Base-by-base conservation (phyloP, 1,140 invertebrate genomes). In the Fopius arisanus region DNA sequence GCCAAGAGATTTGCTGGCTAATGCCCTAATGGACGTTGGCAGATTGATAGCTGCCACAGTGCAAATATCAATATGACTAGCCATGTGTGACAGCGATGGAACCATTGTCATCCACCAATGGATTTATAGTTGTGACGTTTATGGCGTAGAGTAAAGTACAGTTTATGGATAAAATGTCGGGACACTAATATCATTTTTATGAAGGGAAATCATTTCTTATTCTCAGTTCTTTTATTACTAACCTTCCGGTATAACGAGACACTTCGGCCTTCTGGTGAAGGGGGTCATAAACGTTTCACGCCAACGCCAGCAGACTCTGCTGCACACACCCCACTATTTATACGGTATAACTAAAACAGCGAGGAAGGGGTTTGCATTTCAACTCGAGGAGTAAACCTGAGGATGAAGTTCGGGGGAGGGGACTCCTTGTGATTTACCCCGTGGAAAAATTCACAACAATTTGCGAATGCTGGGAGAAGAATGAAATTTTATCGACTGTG, bases 41-140 rank as follows among this genome's bases (percentile, higher is more conserved):
- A 83, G 81, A 83, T 83, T 82, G 80, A 82, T 83, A 82, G 77
- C 69, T 78, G 68, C 75, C 73, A 66, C 75, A 79, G 78, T 79
- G 75, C 79, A 82, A 81, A 82, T 82, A 84, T 76, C 75, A 75
- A 78, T 78, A 80, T 76, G 76, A 77, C 74, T 19, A 28, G 23
- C 14, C 23, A 65, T 12, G 5, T 31, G 26, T 65, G 62, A 65
- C 29, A 29, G 14, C 3, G 23, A 33, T n/a, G 6, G 26, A 12
- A n/a, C 10, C 14, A 16, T 65, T 31, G 23, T 65, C 26, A 16
- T 65, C 28, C 26, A n/a, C 33, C 4, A 33, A 65, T 29, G 37
- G 23, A 67, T 67, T 67, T 41, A 67, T 67, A 19, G 14, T 51
- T 63, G 9, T 7, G 28, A 63, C 14, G 23, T 51, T 28, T 43